Evolutionary conservation across 2,797 vertebrate species (phyloP).

Genomic region (Eidolon dupreanum): DNA sequence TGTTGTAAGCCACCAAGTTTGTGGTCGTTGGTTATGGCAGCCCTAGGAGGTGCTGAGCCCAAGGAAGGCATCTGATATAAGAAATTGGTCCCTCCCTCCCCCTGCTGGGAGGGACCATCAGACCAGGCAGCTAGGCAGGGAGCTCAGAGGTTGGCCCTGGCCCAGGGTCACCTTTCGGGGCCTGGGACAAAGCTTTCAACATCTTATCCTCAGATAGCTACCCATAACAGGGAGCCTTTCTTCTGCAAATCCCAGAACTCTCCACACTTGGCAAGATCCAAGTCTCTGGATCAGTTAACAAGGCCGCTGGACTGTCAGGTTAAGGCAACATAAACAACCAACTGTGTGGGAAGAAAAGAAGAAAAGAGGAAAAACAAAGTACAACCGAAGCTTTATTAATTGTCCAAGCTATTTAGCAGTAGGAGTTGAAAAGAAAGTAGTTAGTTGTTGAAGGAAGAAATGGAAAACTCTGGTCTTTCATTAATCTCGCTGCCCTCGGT

Average conservation of each 20-base stretch:
- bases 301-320: slow-evolving; percentile 64
- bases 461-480: slow-evolving; percentile 53
- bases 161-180: background rate
- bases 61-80: too few relatives aligned
- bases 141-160: background rate
- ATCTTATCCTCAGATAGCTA: slow-evolving; percentile 52
- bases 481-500: slow-evolving; percentile 26
- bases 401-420: slow-evolving; percentile 66
- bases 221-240: background rate
- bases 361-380: background rate
- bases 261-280: slow-evolving; percentile 35
- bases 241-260: background rate
- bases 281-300: slow-evolving; percentile 32
- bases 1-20: background rate
- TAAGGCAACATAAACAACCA: slow-evolving; percentile 26
- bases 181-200: slow-evolving; percentile 11
- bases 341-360: background rate
- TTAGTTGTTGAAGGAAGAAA: slow-evolving; percentile 46
- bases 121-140: background rate
- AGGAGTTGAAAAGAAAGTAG: slow-evolving; percentile 67
- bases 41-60: background rate
- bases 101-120: background rate
- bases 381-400: slow-evolving; percentile 73
- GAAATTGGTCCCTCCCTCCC: too few relatives aligned
- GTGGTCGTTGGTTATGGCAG: background rate